phyloP scores from a whole-genome alignment of 2,113 vertebrate genomes.

The Canis aureus region DNA sequence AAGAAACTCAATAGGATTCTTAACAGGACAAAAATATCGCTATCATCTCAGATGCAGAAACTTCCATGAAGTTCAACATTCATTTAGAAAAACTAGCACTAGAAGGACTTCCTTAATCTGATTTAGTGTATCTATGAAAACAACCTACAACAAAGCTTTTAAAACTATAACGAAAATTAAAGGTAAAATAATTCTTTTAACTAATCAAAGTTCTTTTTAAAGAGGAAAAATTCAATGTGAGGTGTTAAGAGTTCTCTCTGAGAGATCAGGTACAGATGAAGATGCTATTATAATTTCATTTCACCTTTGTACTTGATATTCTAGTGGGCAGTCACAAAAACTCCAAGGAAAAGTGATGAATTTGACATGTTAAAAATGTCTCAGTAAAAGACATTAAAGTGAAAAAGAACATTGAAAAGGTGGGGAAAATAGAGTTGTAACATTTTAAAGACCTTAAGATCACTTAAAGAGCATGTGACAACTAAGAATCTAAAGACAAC shows the following conservation, averaged over 20 bases:
- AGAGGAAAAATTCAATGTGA: not conserved
- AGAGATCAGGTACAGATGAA: not conserved
- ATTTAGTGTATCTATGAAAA: not conserved
- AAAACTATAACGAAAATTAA: not conserved
- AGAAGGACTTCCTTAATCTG: not conserved
- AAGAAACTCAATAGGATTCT: not conserved
- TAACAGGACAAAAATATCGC: not conserved
- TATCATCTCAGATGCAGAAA: not conserved
- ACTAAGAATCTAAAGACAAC: not conserved
- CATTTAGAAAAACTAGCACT: not conserved
- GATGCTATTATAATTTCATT: not conserved
- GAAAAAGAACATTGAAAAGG: not conserved
- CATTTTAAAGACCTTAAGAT: not conserved
- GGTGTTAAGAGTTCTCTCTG: not conserved
- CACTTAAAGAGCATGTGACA: not conserved
- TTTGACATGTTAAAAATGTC: not conserved
- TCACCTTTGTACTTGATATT: not conserved
- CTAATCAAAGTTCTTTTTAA: not conserved
- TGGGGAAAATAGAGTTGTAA: not conserved
- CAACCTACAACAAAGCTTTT: not conserved
- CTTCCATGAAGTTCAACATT: not conserved
- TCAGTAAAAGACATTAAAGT: not conserved
- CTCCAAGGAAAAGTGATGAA: not conserved
- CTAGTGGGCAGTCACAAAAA: not conserved
- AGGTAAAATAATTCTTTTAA: conserved; percentile 19